Conservation (phyloP, 2,113 vertebrate genomes). For the Alethe diademata region DNA sequence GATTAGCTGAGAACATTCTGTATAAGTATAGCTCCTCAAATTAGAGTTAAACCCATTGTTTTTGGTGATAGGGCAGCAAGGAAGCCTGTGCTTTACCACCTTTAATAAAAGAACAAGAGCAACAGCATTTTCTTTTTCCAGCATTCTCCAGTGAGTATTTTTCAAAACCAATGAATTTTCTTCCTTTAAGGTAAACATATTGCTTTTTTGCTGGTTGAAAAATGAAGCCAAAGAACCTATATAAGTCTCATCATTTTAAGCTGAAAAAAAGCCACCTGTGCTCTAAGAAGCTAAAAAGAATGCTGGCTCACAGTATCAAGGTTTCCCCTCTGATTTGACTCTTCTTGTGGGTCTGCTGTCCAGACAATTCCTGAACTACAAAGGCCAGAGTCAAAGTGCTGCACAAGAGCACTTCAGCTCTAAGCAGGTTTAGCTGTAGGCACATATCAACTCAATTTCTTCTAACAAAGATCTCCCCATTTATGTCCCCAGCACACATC, state of each 20-base stretch:
- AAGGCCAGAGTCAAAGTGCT: not conserved
- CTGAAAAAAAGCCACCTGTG: not conserved
- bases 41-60: not conserved
- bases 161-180: not conserved
- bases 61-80: not conserved
- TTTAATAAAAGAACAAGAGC: not conserved
- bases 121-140: not conserved
- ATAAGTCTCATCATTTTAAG: not conserved
- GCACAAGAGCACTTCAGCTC: not conserved
- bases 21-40: not conserved
- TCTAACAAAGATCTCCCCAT: not conserved
- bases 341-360: not conserved
- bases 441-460: not conserved
- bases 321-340: not conserved
- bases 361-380: not conserved
- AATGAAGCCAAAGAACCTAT: not conserved
- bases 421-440: not conserved
- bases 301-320: not conserved
- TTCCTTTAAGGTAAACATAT: not conserved
- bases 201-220: not conserved
- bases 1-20: not conserved
- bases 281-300: not conserved
- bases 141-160: not conserved
- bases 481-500: not conserved
- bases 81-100: not conserved